Evolutionary conservation across 2,888 invertebrate species (phyloP).

Genomic region (Biston stratarius): DNA sequence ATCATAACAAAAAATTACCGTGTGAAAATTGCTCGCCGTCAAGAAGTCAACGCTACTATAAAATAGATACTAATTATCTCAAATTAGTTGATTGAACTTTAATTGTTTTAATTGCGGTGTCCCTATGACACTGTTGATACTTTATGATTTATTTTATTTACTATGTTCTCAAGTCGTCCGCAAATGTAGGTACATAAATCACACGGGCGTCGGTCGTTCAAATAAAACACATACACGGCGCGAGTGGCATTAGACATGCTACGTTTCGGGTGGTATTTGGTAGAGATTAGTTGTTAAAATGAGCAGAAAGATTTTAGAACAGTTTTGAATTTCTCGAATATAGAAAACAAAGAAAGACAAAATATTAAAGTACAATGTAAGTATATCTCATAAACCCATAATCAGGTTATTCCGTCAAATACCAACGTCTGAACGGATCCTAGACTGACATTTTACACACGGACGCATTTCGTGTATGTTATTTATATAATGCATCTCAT

Average conservation of each 20-base stretch:
- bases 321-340: too few relatives aligned
- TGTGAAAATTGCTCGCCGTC: too few relatives aligned
- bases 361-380: too few relatives aligned
- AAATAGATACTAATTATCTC: too few relatives aligned
- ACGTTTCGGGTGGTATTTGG: slow-evolving; percentile 16
- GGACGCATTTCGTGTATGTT: slow-evolving; percentile 9
- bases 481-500: slow-evolving; percentile 6
- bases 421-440: not conserved
- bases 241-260: slow-evolving; percentile 17
- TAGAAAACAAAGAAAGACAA: too few relatives aligned
- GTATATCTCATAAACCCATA: too few relatives aligned
- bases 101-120: not conserved
- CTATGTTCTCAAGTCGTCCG: slow-evolving; percentile 33
- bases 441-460: slow-evolving; percentile 1
- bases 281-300: slow-evolving; percentile 8
- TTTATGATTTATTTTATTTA: slow-evolving; percentile 35
- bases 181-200: slow-evolving; percentile 27
- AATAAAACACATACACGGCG: slow-evolving; percentile 24
- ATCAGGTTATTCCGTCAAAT: not conserved
- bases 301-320: not conserved
- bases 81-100: not conserved
- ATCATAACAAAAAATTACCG: too few relatives aligned
- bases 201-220: slow-evolving; percentile 29
- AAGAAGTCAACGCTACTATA: too few relatives aligned
- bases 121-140: slow-evolving; percentile 8